Evolutionary conservation across 2,888 invertebrate genomes (phyloP).

Genomic region (Liposcelis brunnea): DNA sequence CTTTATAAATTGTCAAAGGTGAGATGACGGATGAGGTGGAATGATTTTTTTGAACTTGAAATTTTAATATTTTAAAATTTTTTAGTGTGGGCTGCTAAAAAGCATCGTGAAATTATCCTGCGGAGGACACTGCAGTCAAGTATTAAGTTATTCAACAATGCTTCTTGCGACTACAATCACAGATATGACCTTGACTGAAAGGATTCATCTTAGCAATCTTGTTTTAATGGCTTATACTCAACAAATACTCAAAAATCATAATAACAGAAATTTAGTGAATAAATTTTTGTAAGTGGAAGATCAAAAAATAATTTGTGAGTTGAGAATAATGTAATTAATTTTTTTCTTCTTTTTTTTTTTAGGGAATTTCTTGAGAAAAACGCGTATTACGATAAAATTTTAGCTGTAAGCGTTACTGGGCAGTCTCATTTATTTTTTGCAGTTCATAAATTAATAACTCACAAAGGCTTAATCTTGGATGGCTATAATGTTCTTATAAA

Average conservation of each 20-base stretch:
- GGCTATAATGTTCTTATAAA: slow-evolving; percentile 36
- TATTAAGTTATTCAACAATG: slow-evolving; percentile 39
- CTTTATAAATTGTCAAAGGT: slow-evolving; percentile 67
- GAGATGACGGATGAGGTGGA: too few species aligned
- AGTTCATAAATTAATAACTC: slow-evolving; percentile 33
- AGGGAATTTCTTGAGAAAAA: slow-evolving; percentile 39
- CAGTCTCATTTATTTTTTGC: slow-evolving; percentile 44
- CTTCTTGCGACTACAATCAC: slow-evolving; percentile 30
- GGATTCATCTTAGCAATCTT: slow-evolving; percentile 45
- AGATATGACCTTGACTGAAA: slow-evolving; percentile 39
- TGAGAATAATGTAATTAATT: neutral
- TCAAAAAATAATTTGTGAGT: neutral
- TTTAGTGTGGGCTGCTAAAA: slow-evolving; percentile 37
- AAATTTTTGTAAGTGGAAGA: slow-evolving; percentile 32
- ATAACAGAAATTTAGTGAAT: slow-evolving; percentile 20
- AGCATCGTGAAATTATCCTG: slow-evolving; percentile 42
- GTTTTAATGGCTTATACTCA: slow-evolving; percentile 46
- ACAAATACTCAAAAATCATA: slow-evolving; percentile 24
- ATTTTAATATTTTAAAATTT: too few species aligned
- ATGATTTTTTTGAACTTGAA: slow-evolving; percentile 4
- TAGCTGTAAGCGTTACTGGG: slow-evolving; percentile 42
- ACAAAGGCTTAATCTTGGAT: slow-evolving; percentile 36
- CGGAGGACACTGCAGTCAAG: slow-evolving; percentile 40
- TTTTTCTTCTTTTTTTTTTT: slow-evolving; percentile 16
- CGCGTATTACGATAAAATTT: slow-evolving; percentile 43